A percentile compares a stretch with the other conserved stretches of the same genome.
phyloP scores from a whole-genome alignment of 2,113 vertebrate species.

The Mobula birostris region DNA sequence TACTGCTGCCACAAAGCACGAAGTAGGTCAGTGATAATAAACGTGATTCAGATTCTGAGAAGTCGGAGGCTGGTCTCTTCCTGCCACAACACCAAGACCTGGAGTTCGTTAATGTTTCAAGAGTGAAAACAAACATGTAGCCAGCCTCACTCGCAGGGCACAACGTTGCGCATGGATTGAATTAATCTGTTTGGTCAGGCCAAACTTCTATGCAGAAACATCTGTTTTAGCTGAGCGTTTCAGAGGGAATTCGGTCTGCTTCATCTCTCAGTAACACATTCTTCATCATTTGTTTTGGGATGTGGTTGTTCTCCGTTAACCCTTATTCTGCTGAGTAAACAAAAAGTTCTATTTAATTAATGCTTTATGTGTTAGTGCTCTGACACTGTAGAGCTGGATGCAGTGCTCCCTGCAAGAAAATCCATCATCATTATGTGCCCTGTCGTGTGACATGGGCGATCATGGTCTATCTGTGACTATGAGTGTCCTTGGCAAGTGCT shows the following conservation, averaged over 20 bases:
- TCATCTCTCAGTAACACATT: conserved; percentile 10
- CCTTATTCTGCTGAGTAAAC: not conserved
- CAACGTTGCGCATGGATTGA: not conserved
- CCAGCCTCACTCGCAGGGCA: no score
- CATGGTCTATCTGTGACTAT: no score
- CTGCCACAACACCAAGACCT: not conserved
- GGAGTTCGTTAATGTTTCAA: not conserved
- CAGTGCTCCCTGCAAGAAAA: not conserved
- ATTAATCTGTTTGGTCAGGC: not conserved
- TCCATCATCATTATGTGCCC: no score
- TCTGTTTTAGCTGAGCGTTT: conserved; percentile 21
- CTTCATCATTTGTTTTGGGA: not conserved
- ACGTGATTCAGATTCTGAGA: no score
- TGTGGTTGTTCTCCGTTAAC: not conserved
- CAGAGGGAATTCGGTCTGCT: not conserved
- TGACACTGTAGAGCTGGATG: not conserved
- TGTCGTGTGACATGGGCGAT: no score
- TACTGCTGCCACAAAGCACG: no score
- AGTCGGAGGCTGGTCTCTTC: not conserved
- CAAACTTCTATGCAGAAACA: not conserved
- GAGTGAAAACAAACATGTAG: not conserved
- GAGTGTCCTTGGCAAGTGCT: no score
- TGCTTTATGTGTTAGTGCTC: not conserved
- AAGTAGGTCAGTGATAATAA: no score
- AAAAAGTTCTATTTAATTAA: not conserved